Base-by-base conservation (phyloP, 2,113 vertebrate genomes). In the Tenrec ecaudatus region DNA sequence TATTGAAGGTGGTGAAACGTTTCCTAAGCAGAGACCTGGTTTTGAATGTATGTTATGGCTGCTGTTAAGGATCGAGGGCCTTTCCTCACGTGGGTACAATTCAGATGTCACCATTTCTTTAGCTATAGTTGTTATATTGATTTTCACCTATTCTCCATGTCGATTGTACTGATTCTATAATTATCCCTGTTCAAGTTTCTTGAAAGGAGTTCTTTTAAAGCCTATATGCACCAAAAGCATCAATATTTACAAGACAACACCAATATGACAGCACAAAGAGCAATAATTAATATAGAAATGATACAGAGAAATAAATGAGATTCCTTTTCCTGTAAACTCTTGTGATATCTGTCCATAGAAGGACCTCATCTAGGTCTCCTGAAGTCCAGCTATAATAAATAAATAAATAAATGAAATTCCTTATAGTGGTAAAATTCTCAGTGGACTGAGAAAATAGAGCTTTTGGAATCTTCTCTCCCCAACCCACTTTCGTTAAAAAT, bases 191-290 rank as follows among this genome's bases (percentile, higher is more conserved):
- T 19, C 88, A 77, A 64, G 33, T 58, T 73, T 71, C 89, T 84
- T 43, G 25, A 71, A 76, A 89, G 60, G 31, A 93, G 40, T 62
- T 62, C 75, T 71, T 93, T 33, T 71, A 93, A 86, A 93, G 68
- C 47, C 58, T 36, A 43, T 66, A 66, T 66, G 47, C 40, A n/a
- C 16, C 60, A 23, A 1, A 1, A 40, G 40, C 29, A 9, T 25
- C 15, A 1, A 71, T 1, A 19, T 25, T 64, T 83, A 73, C 9
- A 62, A 79, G 31, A 36, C 90, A 81, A 62, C 20, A 33, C n/a
- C 3, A 77, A 40, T 27, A 77, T 64, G 20, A 66, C 22, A 75
- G 27, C 40, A 15, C 68, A 69, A 69, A 31, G 31, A 20, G n/a
- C 1, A 81, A 82, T 40, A 33, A 53, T 6, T 77, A 47, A 29